A percentile compares a stretch with the other conserved stretches of the same genome.
Conservation (phyloP, 2,888 invertebrate genomes). For the Sphaerophoria rueppellii region DNA sequence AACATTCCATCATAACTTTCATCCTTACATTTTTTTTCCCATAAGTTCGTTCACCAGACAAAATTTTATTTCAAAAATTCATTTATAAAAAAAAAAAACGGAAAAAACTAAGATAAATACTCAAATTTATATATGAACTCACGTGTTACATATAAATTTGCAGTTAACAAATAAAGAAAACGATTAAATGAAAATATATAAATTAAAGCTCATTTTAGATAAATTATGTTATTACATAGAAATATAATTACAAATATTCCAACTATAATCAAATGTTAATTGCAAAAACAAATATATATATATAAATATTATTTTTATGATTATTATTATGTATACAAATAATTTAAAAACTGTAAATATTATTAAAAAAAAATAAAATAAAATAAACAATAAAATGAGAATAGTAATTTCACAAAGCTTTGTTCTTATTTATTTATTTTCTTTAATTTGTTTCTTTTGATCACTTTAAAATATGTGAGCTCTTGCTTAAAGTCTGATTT, state of each 20-base stretch:
- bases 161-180: constrained; percentile 16
- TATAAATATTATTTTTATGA: constrained; percentile 63
- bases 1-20: constrained; percentile 8
- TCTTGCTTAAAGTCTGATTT: constrained; percentile 31
- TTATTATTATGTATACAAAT: constrained; percentile 57
- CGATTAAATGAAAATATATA: constrained; percentile 37
- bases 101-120: constrained; percentile 32
- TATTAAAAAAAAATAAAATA: constrained; percentile 35
- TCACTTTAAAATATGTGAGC: background rate
- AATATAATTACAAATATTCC: constrained; percentile 58
- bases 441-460: constrained; percentile 29
- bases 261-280: constrained; percentile 67
- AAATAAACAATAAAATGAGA: constrained; percentile 20
- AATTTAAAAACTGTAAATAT: constrained; percentile 67
- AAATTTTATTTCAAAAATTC: constrained; percentile 46
- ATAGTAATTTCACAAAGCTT: constrained; percentile 46
- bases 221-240: constrained; percentile 66
- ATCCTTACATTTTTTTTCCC: constrained; percentile 40
- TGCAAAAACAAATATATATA: constrained; percentile 50
- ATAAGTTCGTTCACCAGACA: constrained; percentile 46
- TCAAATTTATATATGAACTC: constrained; percentile 40
- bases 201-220: constrained; percentile 63
- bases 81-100: constrained; percentile 29
- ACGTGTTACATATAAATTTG: constrained; percentile 50
- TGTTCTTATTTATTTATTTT: constrained; percentile 40